Base-by-base conservation (phyloP, 1,140 invertebrate genomes). In the Atta colombica region DNA sequence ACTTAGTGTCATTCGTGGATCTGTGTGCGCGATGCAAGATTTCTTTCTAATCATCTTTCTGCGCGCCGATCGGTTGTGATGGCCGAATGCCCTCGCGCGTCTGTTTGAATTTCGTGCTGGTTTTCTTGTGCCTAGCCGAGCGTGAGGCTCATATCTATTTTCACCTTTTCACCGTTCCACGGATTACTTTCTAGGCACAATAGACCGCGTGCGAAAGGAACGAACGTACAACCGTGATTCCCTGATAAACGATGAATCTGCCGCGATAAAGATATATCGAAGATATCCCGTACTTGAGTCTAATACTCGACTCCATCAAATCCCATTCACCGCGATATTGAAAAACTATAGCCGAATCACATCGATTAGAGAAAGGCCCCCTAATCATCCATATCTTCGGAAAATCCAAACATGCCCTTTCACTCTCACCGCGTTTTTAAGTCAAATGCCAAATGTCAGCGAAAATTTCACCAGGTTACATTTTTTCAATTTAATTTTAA, bases 141-240 rank as follows among this genome's bases (percentile, higher is more conserved):
- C 86, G 80, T 85, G 66, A 78, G 61, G 72, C 51, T 85, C 58
- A 87, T 88, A 85, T 88, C 78, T 66, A 91, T 92, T 92, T 91
- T 91, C 90, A 93, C 89, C 89, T 91, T 90, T 91, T 91, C 88
- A 89, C 89, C 84, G 82, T 87, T 85, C 86, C 85, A 84, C 75
- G 51, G 86, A 89, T 90, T 80, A 92, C 92, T 93, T 93, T 93
- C 92, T 90, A 91, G 85, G 90, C 87, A 93, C 89, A 90, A 89
- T 92, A 80, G 82, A 69, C 80, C 60, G 86, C 63, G 61, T 84
- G 72, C 28, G 60, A 87, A 58, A 39, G 68, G 28, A 35, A 35
- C 6, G 60, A 6, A 12, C 35, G 53, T 31, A 86, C 75, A 72
- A 35, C 72, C 63, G 55, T 55, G 86, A 82, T 75, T 63, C 39